Percentiles rank a stretch among this genome's conserved stretches.
phyloP scores from a whole-genome alignment of 2,113 vertebrate species.

The Lanius collurio region DNA sequence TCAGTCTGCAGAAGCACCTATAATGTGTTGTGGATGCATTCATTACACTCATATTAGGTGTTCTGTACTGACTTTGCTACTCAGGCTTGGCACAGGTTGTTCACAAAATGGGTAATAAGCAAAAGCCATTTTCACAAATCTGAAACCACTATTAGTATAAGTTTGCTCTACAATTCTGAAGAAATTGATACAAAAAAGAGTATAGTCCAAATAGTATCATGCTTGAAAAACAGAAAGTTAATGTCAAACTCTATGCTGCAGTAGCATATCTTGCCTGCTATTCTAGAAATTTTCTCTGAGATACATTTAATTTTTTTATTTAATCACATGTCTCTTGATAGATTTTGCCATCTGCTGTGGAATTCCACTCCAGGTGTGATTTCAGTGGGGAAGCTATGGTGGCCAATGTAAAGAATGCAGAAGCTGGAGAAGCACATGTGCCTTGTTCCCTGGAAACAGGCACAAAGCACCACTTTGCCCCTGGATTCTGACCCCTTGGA shows the following conservation, averaged over 20 bases:
- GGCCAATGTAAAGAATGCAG: background rate
- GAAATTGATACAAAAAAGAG: background rate
- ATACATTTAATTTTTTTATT: background rate
- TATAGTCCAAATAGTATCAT: background rate
- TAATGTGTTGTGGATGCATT: background rate
- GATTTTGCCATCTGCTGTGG: background rate
- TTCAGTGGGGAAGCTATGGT: background rate
- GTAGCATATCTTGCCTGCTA: background rate
- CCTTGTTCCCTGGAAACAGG: background rate
- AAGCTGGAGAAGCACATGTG: background rate
- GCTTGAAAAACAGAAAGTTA: background rate
- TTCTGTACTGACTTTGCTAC: background rate
- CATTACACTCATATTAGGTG: background rate
- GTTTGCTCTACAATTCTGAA: background rate
- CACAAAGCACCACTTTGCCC: background rate
- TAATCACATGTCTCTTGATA: background rate
- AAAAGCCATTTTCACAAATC: background rate
- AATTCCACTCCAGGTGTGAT: background rate
- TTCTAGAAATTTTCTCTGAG: background rate
- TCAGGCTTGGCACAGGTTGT: background rate
- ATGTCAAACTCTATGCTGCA: background rate
- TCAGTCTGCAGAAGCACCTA: background rate
- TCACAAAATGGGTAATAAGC: background rate
- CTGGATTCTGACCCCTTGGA: background rate
- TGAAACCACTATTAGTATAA: background rate